Evolutionary conservation across 2,888 invertebrate species (phyloP).

Genomic region (Drosophila ustulata): DNA sequence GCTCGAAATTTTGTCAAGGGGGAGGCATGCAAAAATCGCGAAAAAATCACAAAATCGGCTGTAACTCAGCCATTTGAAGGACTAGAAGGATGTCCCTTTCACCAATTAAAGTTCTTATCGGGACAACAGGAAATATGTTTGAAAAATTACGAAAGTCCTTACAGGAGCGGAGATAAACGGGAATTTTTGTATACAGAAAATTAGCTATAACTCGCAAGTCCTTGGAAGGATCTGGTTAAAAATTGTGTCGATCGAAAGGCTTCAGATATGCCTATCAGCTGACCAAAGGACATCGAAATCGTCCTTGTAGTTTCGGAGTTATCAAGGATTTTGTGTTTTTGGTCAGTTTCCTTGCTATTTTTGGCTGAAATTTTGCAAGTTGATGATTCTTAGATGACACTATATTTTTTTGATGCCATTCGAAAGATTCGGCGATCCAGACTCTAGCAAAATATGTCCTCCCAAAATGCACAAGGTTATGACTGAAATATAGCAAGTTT

Average conservation of each 20-base stretch:
- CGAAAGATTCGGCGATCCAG: not conserved
- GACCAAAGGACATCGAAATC: not conserved
- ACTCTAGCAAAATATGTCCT: no score
- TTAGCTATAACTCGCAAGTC: not conserved
- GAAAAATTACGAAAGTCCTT: constrained; percentile 7
- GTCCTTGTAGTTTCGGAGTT: not conserved
- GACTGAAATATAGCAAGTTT: not conserved
- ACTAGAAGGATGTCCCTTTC: not conserved
- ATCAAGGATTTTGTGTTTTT: not conserved
- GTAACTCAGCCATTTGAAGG: not conserved
- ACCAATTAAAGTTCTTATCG: not conserved
- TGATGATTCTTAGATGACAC: not conserved
- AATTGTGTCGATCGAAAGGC: not conserved
- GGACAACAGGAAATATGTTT: not conserved
- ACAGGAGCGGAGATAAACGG: not conserved
- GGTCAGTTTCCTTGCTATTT: not conserved
- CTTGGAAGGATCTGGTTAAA: not conserved
- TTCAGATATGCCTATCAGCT: not conserved
- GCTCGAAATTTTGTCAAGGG: not conserved
- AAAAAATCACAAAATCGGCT: not conserved
- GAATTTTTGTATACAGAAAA: not conserved
- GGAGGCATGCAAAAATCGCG: not conserved
- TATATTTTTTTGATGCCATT: not conserved
- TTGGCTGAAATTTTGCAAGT: not conserved
- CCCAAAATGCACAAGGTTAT: not conserved